Percentiles rank a stretch among this genome's conserved stretches.
phyloP scores from a whole-genome alignment of 1,140 invertebrate genomes.

The Orchestia grillus region DNA sequence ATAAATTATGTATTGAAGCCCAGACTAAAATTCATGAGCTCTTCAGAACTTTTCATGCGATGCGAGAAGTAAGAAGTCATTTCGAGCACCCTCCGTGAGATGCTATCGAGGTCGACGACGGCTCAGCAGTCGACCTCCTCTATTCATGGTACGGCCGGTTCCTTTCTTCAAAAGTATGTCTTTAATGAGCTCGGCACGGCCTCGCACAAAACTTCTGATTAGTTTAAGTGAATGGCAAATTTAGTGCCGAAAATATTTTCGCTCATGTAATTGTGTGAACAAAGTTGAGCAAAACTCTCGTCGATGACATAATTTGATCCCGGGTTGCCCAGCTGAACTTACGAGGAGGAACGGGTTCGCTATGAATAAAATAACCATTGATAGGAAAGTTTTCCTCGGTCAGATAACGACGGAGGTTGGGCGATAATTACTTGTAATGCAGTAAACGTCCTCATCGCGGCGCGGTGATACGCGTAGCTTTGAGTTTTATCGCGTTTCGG shows the following conservation, averaged over 20 bases:
- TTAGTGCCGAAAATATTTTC: slow-evolving; percentile 43
- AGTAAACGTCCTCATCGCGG: not conserved
- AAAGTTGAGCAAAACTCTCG: slow-evolving; percentile 23
- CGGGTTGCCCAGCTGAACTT: not conserved
- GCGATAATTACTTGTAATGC: not conserved
- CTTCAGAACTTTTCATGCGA: not conserved
- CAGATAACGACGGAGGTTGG: not conserved
- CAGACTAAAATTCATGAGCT: not conserved
- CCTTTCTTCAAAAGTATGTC: slow-evolving; percentile 30
- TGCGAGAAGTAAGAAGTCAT: not conserved
- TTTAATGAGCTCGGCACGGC: slow-evolving; percentile 6
- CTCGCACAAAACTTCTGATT: slow-evolving; percentile 34
- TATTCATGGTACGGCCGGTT: not conserved
- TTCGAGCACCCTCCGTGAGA: not conserved
- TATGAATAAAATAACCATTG: not conserved
- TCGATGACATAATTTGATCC: slow-evolving; percentile 32
- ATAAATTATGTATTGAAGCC: not conserved
- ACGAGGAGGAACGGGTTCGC: not conserved
- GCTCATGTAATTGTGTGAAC: not conserved
- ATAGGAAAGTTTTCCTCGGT: not conserved
- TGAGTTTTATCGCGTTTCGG: too few relatives aligned
- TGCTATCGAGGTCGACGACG: not conserved
- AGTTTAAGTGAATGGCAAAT: slow-evolving; percentile 53
- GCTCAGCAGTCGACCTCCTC: not conserved
- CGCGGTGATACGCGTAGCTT: too few relatives aligned